These are phyloP conservation scores for Accipiter cooperii DNA, from an alignment of 2,113 vertebrate genomes.

Conservation along the genomic window DNA sequence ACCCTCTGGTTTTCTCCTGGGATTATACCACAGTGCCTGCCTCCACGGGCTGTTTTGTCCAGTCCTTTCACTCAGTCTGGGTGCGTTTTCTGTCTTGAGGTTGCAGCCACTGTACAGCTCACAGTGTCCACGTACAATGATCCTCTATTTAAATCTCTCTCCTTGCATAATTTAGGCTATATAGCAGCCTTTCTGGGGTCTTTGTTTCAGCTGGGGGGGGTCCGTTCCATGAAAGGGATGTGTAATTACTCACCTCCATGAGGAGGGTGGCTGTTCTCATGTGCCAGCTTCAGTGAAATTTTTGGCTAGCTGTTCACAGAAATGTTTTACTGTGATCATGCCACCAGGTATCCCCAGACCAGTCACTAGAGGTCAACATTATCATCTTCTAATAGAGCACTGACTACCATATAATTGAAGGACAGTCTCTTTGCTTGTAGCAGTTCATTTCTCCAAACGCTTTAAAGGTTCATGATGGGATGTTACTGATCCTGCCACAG, in stretches of 20 bases:
- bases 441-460: background rate
- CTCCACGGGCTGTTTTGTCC: background rate
- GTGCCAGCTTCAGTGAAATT: background rate
- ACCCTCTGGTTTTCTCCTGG: background rate
- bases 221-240: background rate
- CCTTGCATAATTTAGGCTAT: background rate
- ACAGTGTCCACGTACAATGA: background rate
- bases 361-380: conserved; percentile 53
- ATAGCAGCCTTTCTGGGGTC: background rate
- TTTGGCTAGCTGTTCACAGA: background rate
- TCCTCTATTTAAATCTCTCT: background rate
- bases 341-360: background rate
- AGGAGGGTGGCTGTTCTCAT: background rate
- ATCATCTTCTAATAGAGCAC: background rate
- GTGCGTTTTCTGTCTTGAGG: background rate
- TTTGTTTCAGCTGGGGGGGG: background rate
- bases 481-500: background rate
- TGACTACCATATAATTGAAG: background rate
- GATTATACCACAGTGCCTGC: background rate
- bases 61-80: background rate
- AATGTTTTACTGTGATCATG: background rate
- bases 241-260: background rate
- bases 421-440: background rate
- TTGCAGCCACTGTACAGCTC: background rate
- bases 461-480: background rate